phyloP scores from a whole-genome alignment of 2,113 vertebrate species.

The Brachionichthys hirsutus region DNA sequence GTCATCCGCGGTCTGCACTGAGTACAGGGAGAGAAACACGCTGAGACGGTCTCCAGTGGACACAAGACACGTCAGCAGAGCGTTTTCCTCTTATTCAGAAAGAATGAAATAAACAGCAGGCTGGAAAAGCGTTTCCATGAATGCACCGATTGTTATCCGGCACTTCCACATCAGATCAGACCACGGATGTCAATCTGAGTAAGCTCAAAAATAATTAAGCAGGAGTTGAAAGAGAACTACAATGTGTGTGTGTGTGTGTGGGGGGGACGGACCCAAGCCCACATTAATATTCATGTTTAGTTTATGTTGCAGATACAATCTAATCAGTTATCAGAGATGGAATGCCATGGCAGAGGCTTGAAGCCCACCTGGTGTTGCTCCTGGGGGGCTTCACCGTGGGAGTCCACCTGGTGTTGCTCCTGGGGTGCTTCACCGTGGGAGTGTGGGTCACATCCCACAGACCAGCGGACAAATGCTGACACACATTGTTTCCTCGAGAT shows the following conservation, averaged over 20 bases:
- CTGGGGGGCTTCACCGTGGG: constrained; percentile 2
- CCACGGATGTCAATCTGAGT: constrained; percentile 32
- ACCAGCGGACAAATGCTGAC: constrained; percentile 57
- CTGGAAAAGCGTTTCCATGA: constrained; percentile 1
- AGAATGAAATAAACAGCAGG: background rate
- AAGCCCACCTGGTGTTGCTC: constrained; percentile 24
- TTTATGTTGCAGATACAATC: constrained; percentile 4
- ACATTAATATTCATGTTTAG: constrained; percentile 7
- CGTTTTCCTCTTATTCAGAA: background rate
- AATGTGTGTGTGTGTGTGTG: constrained; percentile 4
- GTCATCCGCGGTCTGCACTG: too few relatives aligned
- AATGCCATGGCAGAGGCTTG: constrained; percentile 1
- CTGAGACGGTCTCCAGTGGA: too few relatives aligned
- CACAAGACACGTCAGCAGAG: too few relatives aligned
- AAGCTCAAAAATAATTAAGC: constrained; percentile 29
- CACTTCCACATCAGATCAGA: constrained; percentile 25
- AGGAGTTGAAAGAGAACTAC: constrained; percentile 37
- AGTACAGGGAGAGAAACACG: too few relatives aligned
- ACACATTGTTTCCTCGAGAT: constrained; percentile 52
- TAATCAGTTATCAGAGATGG: too few relatives aligned
- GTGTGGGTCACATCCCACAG: constrained; percentile 15
- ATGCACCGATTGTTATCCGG: constrained; percentile 23
- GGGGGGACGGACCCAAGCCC: constrained; percentile 23
- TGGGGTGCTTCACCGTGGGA: constrained; percentile 11
- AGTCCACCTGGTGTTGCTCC: constrained; percentile 26